A percentile compares a stretch with the other conserved stretches of the same genome.
These are phyloP conservation scores for Brachionus calyciflorus DNA, from an alignment of 1,140 invertebrate species.

Conservation along the genomic window DNA sequence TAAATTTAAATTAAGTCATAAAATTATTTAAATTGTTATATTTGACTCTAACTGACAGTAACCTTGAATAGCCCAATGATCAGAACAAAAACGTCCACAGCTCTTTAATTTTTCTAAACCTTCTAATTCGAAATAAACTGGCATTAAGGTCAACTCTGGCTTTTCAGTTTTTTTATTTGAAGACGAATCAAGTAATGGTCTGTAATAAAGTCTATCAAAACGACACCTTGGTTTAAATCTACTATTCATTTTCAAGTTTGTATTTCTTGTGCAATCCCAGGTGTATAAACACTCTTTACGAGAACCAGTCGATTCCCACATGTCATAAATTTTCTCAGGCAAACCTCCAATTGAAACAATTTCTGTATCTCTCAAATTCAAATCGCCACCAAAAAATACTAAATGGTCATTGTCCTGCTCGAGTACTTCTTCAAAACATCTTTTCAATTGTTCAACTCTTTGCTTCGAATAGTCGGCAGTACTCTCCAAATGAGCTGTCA, in stretches of 20 bases:
- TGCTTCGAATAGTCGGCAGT: constrained; percentile 61
- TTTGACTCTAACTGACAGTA: constrained; percentile 34
- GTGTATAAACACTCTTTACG: constrained; percentile 64
- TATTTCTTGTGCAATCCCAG: constrained; percentile 62
- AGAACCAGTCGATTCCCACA: constrained; percentile 65
- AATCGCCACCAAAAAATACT: constrained; percentile 66
- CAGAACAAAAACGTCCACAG: constrained; percentile 65
- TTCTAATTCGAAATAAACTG: constrained; percentile 65
- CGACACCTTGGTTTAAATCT: constrained; percentile 64
- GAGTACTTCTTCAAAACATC: constrained; percentile 57
- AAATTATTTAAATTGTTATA: not conserved
- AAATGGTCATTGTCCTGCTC: constrained; percentile 55
- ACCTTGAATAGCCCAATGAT: constrained; percentile 67
- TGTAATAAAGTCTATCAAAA: constrained; percentile 66
- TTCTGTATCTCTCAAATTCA: constrained; percentile 67
- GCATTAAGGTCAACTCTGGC: constrained; percentile 53
- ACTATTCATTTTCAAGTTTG: constrained; percentile 42
- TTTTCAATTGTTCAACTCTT: constrained; percentile 62
- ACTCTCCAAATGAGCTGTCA: constrained; percentile 67
- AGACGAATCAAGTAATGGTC: constrained; percentile 50
- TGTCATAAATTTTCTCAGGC: constrained; percentile 61
- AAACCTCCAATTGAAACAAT: constrained; percentile 60
- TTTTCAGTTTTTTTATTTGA: constrained; percentile 24
- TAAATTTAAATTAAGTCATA: not conserved
- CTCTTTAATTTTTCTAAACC: constrained; percentile 64